These are phyloP conservation scores for Proterorhinus semilunaris DNA, from an alignment of 2,113 vertebrate genomes.

Conservation along the genomic window DNA sequence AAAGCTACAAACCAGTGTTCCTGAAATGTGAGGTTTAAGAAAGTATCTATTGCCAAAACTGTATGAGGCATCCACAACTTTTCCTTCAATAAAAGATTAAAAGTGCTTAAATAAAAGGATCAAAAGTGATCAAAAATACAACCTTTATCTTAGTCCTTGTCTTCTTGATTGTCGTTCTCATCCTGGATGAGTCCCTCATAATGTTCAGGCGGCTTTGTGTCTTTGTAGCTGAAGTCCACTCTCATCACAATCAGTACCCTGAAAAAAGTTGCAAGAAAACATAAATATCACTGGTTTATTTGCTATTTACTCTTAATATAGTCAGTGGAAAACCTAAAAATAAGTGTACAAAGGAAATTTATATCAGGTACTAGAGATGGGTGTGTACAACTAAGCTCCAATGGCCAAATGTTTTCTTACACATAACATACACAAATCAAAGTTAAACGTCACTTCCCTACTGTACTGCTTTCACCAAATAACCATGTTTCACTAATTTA, in stretches of 20 bases:
- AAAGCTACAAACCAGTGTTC: no score
- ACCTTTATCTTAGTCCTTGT: constrained; percentile 26
- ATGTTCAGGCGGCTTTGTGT: constrained; percentile 30
- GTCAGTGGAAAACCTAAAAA: no score
- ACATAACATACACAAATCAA: no score
- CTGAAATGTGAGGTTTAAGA: not conserved
- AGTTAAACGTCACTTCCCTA: no score
- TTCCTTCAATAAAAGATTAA: not conserved
- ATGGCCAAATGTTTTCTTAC: no score
- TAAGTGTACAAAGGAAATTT: no score
- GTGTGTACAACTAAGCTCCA: no score
- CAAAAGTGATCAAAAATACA: not conserved
- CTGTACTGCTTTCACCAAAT: not conserved
- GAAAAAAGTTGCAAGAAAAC: constrained; percentile 5
- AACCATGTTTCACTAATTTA: not conserved
- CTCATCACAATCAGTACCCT: constrained; percentile 57
- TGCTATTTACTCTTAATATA: no score
- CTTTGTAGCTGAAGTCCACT: constrained; percentile 44
- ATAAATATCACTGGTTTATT: no score
- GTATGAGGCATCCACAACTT: not conserved
- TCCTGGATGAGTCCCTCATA: constrained; percentile 46
- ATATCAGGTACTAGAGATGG: no score
- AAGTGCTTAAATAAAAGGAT: not conserved
- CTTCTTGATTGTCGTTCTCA: constrained; percentile 23
- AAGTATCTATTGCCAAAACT: not conserved